Evolutionary conservation across 2,888 invertebrate genomes (phyloP).

Genomic region (Melitaea athalia): DNA sequence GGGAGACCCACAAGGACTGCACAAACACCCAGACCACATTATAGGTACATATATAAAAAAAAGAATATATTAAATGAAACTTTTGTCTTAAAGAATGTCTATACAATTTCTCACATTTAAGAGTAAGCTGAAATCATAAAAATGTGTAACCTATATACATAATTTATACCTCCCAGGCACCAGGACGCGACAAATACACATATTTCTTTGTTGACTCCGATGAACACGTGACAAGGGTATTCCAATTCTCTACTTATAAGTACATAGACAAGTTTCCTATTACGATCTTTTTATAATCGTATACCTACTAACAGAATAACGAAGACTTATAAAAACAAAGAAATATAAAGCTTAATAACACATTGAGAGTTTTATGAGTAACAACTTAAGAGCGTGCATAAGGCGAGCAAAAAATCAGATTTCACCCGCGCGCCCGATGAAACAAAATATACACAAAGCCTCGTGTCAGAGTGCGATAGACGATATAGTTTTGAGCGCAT

Average conservation of each 20-base stretch:
- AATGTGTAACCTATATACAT: not conserved
- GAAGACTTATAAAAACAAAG: slow-evolving; percentile 1
- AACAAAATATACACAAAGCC: no score
- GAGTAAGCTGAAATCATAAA: slow-evolving; percentile 3
- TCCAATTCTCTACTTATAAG: slow-evolving; percentile 16
- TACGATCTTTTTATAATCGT: slow-evolving; percentile 7
- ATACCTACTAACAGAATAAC: not conserved
- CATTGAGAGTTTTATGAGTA: not conserved
- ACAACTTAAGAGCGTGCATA: no score
- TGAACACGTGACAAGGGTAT: slow-evolving; percentile 20
- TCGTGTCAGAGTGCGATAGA: no score
- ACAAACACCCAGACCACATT: no score
- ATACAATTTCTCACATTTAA: not conserved
- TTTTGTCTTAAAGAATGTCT: no score
- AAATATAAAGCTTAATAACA: not conserved
- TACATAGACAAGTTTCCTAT: slow-evolving; percentile 19
- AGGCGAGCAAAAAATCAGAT: no score
- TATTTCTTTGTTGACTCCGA: slow-evolving; percentile 29
- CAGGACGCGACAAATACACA: slow-evolving; percentile 11
- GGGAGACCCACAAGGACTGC: no score
- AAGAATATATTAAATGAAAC: no score
- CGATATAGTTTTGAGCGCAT: no score
- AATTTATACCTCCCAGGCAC: slow-evolving; percentile 14
- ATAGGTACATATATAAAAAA: no score
- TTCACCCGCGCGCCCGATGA: no score